These are phyloP conservation scores for Tapirus indicus DNA, from an alignment of 2,797 vertebrate genomes.

Conservation along the genomic window DNA sequence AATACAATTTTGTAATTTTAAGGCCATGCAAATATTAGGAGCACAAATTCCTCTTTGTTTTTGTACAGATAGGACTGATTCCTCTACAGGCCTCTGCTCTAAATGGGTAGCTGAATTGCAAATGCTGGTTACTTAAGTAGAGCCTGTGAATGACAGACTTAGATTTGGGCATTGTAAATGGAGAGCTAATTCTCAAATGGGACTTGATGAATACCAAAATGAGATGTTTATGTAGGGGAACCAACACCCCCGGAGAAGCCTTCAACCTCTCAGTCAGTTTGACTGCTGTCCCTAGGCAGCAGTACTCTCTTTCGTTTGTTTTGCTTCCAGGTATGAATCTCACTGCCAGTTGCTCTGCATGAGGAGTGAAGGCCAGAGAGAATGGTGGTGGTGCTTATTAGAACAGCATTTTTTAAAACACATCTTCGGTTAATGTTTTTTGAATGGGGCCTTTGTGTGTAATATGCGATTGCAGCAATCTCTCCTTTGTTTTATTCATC, in stretches of 20 bases:
- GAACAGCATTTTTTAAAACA: not conserved
- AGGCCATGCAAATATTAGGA: not conserved
- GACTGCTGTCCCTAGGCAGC: not conserved
- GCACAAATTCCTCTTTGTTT: not conserved
- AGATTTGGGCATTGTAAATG: not conserved
- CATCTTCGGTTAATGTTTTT: not conserved
- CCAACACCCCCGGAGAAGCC: not conserved
- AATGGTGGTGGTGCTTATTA: not conserved
- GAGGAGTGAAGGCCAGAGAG: not conserved
- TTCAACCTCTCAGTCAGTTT: not conserved
- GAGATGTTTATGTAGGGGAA: not conserved
- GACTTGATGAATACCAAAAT: not conserved
- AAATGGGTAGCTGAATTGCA: not conserved
- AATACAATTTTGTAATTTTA: not conserved
- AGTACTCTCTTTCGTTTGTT: not conserved
- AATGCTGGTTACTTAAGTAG: not conserved
- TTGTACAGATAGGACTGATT: not conserved
- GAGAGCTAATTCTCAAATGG: not conserved
- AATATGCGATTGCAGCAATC: not conserved
- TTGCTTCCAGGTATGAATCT: not conserved
- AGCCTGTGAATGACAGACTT: not conserved
- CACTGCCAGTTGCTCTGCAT: not conserved
- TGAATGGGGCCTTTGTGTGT: not conserved
- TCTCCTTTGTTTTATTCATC: not conserved
- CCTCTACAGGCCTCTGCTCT: not conserved